Evolutionary conservation across 2,888 invertebrate species (phyloP).

Genomic region (Prosapia bicincta): DNA sequence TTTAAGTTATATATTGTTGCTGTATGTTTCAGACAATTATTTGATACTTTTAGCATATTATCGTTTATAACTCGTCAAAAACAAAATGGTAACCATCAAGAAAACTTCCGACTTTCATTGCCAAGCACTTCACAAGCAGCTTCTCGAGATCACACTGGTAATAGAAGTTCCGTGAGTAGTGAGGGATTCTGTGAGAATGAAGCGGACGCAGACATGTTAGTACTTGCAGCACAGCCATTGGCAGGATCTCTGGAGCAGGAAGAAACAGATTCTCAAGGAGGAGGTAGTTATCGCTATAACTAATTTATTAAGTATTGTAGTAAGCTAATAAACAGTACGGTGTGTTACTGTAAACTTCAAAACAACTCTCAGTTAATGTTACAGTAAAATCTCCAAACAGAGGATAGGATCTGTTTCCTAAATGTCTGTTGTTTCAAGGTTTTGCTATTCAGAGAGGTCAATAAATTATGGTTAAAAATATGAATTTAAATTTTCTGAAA

Average conservation of each 20-base stretch:
- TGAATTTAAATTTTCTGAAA: no score
- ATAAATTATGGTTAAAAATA: no score
- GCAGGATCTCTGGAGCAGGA: slow-evolving; percentile 48
- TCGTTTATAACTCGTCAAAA: not conserved
- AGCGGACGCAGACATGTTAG: slow-evolving; percentile 60
- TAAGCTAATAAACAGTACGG: no score
- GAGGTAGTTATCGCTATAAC: slow-evolving; percentile 29
- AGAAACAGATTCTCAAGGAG: slow-evolving; percentile 39
- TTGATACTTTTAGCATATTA: not conserved
- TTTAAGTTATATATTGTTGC: no score
- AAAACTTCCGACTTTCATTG: not conserved
- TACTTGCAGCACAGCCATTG: slow-evolving; percentile 42
- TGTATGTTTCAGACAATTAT: not conserved
- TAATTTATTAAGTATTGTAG: no score
- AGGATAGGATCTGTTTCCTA: no score
- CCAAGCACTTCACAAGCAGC: not conserved
- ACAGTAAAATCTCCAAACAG: no score
- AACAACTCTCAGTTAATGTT: no score
- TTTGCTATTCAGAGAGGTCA: no score
- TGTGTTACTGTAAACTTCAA: no score
- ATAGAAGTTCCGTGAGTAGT: slow-evolving; percentile 86
- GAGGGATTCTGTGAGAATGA: slow-evolving; percentile 97
- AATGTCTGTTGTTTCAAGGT: no score
- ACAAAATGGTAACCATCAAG: not conserved
- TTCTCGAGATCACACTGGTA: slow-evolving; percentile 51